Evolutionary conservation across 2,888 invertebrate genomes (phyloP), one percentile per base, ranked within the genome.

Genomic region (Zelleria hepariella): DNA sequence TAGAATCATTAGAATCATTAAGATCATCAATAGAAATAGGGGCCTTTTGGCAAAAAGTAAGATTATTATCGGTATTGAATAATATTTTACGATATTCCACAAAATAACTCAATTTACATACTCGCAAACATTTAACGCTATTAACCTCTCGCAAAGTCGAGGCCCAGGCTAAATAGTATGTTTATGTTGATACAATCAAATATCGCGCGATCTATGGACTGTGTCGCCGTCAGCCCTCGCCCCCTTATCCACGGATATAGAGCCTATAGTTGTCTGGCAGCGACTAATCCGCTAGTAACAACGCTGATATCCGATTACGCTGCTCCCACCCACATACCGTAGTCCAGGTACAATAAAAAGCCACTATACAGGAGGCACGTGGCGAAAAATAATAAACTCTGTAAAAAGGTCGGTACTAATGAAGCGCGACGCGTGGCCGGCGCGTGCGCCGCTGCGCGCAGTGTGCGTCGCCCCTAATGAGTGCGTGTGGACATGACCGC

Each of bases 361-460:
- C 77, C 78, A 70, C 78, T 64, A 75, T 73, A 81, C 82, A 80
- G 68, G 82, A 32, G 54, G 63, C 85, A 78, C 86, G 86, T 86
- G 86, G 74, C 83, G 73, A 72, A 74, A 80, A 82, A 85, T 85
- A 86, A 85, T 86, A 85, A 83, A 78, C 81, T 75, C 73, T 69
- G 77, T 70, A 74, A 71, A 78, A 77, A 75, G 74, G 73, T 72
- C 70, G 74, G 75, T 82, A n/a, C n/a, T n/a, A 85, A 84, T 84
- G 84, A 84, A 78, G 76, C 68, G 64, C 58, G 76, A 62, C 83
- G 77, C 80, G 84, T 83, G 85, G 61, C 68, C 57, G 66, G 60
- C 78, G 67, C 70, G 71, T 68, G 71, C 69, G 66, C 60, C 48
- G 47, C n/a, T 56, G 58, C 47, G 54, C 47, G 26, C 32, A 51